These are phyloP conservation scores for Mormyrus hasselquistii DNA, from an alignment of 2,797 vertebrate species.

Conservation along the genomic window DNA sequence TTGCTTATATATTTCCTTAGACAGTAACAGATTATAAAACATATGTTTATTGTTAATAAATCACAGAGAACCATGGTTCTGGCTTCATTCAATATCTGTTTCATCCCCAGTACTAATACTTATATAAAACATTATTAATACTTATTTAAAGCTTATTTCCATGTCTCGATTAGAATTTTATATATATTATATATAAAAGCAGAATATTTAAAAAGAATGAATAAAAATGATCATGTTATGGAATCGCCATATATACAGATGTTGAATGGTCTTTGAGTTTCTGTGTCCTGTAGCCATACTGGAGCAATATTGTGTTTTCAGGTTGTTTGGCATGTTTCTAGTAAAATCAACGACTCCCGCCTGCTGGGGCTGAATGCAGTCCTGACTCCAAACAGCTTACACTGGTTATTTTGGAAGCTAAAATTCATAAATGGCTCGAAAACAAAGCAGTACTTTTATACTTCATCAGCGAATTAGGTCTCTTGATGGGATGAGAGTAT, in stretches of 20 bases:
- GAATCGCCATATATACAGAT: neutral
- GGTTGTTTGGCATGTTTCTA: neutral
- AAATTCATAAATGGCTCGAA: neutral
- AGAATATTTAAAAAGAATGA: neutral
- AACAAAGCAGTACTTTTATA: neutral
- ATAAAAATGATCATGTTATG: neutral
- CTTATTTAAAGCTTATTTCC: neutral
- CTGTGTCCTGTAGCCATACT: neutral
- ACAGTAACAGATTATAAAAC: neutral
- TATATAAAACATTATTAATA: neutral
- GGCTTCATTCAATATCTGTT: neutral
- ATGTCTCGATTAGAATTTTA: neutral
- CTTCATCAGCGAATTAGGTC: neutral
- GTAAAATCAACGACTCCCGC: neutral
- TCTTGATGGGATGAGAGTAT: neutral
- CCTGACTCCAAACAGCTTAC: neutral
- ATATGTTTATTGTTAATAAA: neutral
- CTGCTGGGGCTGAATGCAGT: neutral
- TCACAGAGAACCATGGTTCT: neutral
- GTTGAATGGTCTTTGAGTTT: neutral
- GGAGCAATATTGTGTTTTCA: neutral
- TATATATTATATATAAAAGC: neutral
- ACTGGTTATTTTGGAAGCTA: neutral
- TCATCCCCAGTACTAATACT: conserved; percentile 17
- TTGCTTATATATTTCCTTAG: neutral